Evolutionary conservation across 2,797 vertebrate species (phyloP), one percentile per base, ranked within the genome.

Genomic region (Limnodromus scolopaceus): DNA sequence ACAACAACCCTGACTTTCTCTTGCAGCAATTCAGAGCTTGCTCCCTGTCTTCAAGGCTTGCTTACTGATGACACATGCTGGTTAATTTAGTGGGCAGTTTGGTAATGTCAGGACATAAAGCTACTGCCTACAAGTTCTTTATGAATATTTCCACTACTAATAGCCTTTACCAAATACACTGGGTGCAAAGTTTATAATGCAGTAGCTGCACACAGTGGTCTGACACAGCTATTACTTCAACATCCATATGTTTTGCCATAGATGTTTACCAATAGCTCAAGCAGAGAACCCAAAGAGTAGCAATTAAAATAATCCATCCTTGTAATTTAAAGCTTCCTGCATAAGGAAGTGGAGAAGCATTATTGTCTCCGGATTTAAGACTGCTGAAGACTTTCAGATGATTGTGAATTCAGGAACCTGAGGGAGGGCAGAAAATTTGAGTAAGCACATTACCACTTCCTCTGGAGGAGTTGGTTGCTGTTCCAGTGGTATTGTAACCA

Each of bases 261-360:
- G 91, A 89, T 94, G 85, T 97, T 97, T 97, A 97, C 84, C 76
- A 95, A 95, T 87, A 88, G 83, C 58, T 96, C 87, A 93, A 94
- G 94, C 91, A 94, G 87, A 96, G 93, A 95, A 94, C 43, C 36
- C 57, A 94, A 96, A 96, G 93, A 92, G 88, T 95, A 96, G 94
- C 96, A 98, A 98, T 98, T 97, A 98, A 96, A 96, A 92, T 86
- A 96, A 97, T 93, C 88, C 91, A 96, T 96, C 95, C 96, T 95
- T 93, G 95, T 97, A 98, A 98, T 98, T 98, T 98, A 96, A 97
- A 96, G 94, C 93, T 98, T 98, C 98, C 98, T 98, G 97, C 2
- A 3, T 90, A 75, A 96, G 98, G 98, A 98, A 98, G 95, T 83
- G 91, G 82, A 93, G 78, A 65, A 93, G 55, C 92, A 84, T 96